These are phyloP conservation scores for Baronia brevicornis DNA, from an alignment of 2,888 invertebrate genomes.

Conservation along the genomic window DNA sequence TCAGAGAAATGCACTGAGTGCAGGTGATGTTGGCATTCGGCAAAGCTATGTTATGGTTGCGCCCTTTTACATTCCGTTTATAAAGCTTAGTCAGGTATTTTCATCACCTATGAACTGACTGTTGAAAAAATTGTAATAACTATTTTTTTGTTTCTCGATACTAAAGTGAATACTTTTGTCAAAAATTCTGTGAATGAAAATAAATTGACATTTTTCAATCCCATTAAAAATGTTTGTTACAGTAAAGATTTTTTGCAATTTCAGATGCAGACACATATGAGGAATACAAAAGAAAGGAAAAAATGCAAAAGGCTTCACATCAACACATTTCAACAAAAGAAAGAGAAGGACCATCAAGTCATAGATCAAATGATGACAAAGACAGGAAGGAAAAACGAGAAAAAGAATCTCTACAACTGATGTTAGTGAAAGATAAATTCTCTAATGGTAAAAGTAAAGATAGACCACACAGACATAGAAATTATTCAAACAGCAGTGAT, in stretches of 20 bases:
- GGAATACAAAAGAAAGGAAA: conserved; percentile 77
- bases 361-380: conserved; percentile 25
- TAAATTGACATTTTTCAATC: no score
- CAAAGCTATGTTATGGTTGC: no score
- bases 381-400: conserved; percentile 21
- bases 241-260: conserved; percentile 19
- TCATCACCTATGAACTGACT: no score
- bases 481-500: conserved; percentile 32
- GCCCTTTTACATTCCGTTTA: no score
- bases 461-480: conserved; percentile 22
- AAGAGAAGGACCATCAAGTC: conserved; percentile 35
- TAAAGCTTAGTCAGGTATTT: no score
- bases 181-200: no score
- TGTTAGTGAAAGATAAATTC: conserved; percentile 28
- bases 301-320: conserved; percentile 35
- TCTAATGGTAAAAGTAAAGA: conserved; percentile 35
- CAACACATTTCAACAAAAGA: conserved; percentile 30
- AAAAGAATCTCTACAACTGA: conserved; percentile 22
- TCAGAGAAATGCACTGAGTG: no score
- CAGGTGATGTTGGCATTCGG: no score
- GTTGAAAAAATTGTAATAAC: no score
- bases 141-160: no score
- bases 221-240: background rate
- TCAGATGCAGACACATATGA: conserved; percentile 83
- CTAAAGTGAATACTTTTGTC: no score